Conservation (phyloP, 2,113 vertebrate species). For the Entomyzon cyanotis region DNA sequence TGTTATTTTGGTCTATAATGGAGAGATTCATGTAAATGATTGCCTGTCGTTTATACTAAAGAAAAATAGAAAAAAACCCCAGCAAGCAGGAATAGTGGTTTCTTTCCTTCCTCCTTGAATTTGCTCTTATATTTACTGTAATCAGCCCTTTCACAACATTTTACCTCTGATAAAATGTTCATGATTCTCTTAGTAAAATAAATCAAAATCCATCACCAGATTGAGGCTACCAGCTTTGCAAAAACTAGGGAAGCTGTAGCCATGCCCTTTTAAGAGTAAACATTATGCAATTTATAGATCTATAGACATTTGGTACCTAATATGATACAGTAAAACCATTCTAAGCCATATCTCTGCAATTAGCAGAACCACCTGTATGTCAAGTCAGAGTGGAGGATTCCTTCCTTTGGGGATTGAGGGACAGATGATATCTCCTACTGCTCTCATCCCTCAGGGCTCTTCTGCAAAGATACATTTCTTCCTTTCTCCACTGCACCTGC, state of each 20-base stretch:
- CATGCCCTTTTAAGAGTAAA: background rate
- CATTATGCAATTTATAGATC: background rate
- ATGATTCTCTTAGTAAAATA: background rate
- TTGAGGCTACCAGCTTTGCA: background rate
- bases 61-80: conserved; percentile 31
- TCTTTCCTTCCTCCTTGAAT: conserved; percentile 15
- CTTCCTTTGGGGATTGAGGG: background rate
- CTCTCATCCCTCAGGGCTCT: background rate
- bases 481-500: background rate
- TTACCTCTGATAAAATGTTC: background rate
- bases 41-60: conserved; percentile 56
- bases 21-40: conserved; percentile 71
- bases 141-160: background rate
- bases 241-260: background rate
- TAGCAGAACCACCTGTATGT: background rate
- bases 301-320: background rate
- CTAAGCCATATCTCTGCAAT: background rate
- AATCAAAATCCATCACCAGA: background rate
- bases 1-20: conserved; percentile 72
- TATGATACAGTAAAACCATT: background rate
- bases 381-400: background rate
- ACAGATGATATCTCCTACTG: background rate
- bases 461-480: background rate
- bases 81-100: background rate
- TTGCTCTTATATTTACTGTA: background rate